Evolutionary conservation across 2,888 invertebrate species (phyloP), one percentile per base, ranked within the genome.

Genomic region (Ernsta delagoae): DNA sequence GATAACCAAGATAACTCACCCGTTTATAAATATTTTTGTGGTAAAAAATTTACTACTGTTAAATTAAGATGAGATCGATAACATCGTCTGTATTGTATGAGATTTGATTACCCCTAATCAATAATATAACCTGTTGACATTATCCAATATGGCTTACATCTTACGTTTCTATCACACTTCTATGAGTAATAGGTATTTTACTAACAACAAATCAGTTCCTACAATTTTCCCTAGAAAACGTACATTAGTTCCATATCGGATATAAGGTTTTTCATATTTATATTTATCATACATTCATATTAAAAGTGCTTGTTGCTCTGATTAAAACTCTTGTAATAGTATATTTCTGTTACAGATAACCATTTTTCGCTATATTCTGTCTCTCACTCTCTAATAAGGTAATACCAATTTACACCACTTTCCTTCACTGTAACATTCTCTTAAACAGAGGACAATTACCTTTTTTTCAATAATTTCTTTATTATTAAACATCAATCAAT

Each of bases 131-230:
- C 80, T 83, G 78, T 83, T 85, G 80, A 81, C 78, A 82, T 83
- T 85, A 86, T 88, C 84, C 90, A 90, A 90, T 86, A 90, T 89
- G 90, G 90, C 90, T 83, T 83, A 77, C 83, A 79, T 78, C 79
- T 78, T 81, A 80, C 79, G 76, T 74, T 79, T 78, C 60, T 67
- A 60, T 45, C 43, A 34, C 60, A 67, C 45, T 54, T 59, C 50
- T 59, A 48, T 66, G 59, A 50, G 39, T 59, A 59, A 53, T 57
- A 36, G 5, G 57, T 54, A 8, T 54, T 54, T 31, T 59, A 59
- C 59, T 41, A 41, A 45, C 54, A 66, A 16, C 34, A 60, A 60
- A 54, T 60, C 54, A 53, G 31, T 41, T 31, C 24, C 24, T 24
- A 24, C 24, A 24, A 24, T 24, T 24, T 24, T 34, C 5, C 39